Evolutionary conservation across 1,140 invertebrate genomes (phyloP).

Genomic region (Aricia agestis): DNA sequence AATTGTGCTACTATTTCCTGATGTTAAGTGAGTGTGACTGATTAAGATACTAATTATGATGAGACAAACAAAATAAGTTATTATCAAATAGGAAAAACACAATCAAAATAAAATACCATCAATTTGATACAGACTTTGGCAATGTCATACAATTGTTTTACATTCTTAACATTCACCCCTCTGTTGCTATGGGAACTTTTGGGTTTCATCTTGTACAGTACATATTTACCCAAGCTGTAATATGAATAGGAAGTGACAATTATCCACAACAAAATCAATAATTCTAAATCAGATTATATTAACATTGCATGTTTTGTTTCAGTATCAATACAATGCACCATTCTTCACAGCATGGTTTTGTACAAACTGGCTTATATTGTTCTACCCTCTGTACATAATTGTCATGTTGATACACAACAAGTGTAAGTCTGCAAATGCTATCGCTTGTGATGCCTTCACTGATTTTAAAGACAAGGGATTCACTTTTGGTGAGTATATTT

Average conservation of each 20-base stretch:
- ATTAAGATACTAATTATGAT: too few species aligned
- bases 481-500: slow-evolving; percentile 81
- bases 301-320: slow-evolving; percentile 48
- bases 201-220: too few species aligned
- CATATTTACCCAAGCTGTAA: not conserved
- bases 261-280: not conserved
- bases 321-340: slow-evolving; percentile 88
- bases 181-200: too few species aligned
- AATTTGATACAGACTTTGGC: too few species aligned
- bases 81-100: too few species aligned
- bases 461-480: slow-evolving; percentile 92
- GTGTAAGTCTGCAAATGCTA: slow-evolving; percentile 84
- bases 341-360: slow-evolving; percentile 97
- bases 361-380: slow-evolving; percentile 93
- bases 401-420: slow-evolving; percentile 82
- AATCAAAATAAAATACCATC: too few species aligned
- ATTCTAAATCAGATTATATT: not conserved
- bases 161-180: too few species aligned
- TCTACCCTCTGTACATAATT: slow-evolving; percentile 92
- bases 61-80: too few species aligned
- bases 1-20: too few species aligned
- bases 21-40: too few species aligned
- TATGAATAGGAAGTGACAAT: slow-evolving; percentile 5
- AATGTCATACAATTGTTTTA: too few species aligned
- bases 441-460: slow-evolving; percentile 85